phyloP scores from a whole-genome alignment of 2,888 invertebrate genomes.

The Scaptomyza polygonia region DNA sequence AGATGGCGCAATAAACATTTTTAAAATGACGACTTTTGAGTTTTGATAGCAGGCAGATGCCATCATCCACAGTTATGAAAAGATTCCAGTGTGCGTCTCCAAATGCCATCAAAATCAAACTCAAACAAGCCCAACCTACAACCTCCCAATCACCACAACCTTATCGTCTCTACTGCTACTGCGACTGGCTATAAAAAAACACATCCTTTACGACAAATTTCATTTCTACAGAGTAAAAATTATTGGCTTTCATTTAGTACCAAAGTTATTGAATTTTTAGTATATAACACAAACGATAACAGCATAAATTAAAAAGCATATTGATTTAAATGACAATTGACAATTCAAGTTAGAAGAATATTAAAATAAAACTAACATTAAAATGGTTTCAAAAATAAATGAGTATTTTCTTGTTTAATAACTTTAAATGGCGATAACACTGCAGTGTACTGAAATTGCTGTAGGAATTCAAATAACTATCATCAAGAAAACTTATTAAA shows the following conservation, averaged over 20 bases:
- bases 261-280: too few species aligned
- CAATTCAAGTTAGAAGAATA: background rate
- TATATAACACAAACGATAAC: background rate
- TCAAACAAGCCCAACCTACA: slow-evolving; percentile 1
- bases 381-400: background rate
- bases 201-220: slow-evolving; percentile 55
- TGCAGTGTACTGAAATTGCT: background rate
- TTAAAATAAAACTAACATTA: background rate
- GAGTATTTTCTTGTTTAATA: too few species aligned
- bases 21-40: slow-evolving; percentile 73
- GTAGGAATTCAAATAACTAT: background rate
- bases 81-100: slow-evolving; percentile 16
- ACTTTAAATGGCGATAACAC: background rate
- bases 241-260: slow-evolving; percentile 2
- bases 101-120: slow-evolving; percentile 59
- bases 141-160: slow-evolving; percentile 5
- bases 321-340: background rate
- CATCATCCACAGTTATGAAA: too few species aligned
- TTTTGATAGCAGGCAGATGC: slow-evolving; percentile 70
- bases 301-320: background rate
- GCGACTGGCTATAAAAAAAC: slow-evolving; percentile 52
- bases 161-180: slow-evolving; percentile 14
- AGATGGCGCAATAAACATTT: slow-evolving; percentile 77
- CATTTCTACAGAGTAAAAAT: slow-evolving; percentile 16
- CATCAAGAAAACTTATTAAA: too few species aligned